Evolutionary conservation across 2,888 invertebrate species (phyloP), one percentile per base, ranked within the genome.

Genomic region (Orthosia gothica): DNA sequence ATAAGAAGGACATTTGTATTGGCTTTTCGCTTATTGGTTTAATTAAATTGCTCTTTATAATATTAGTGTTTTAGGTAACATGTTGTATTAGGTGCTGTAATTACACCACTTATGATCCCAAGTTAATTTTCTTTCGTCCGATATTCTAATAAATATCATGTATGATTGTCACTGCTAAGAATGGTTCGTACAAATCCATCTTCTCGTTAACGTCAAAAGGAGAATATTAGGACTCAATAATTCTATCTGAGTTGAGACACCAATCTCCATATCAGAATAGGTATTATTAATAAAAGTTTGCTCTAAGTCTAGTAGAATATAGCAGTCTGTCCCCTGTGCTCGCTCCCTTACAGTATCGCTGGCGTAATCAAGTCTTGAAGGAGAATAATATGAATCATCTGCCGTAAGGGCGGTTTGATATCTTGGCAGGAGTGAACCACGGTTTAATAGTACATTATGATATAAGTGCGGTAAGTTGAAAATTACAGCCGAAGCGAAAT

Each of bases 311-410:
- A 13, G 52, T 66, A 54, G 40, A 63, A 72, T 85, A 67, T 70
- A 66, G 26, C 65, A 57, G 66, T 70, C 52, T 54, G 58, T 62
- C 61, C 54, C 52, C 58, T 85, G 79, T 75, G 75, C 54, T 18
- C 50, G 15, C 75, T 57, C 80, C 82, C 81, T 86, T 77, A 83
- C 65, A 87, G 74, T 78, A 83, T 79, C 82, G 79, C 61, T 70
- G 70, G 57, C 65, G 84, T 91, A 26, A 26, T 26, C 26, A 26
- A 26, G 26, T 26, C 26, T 26, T 26, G 26, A 26, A 26, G 26
- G 26, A 26, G 26, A 26, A 26, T 26, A 26, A 26, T 26, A 26
- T 26, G 26, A 26, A 26, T 26, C 26, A 26, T 26, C 26, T 26
- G 26, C 26, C 26, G 26, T 26, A 26, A 26, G 26, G 26, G 26